Base-by-base conservation (phyloP, 2,797 vertebrate species). In the Petrocephalus sullivani region DNA sequence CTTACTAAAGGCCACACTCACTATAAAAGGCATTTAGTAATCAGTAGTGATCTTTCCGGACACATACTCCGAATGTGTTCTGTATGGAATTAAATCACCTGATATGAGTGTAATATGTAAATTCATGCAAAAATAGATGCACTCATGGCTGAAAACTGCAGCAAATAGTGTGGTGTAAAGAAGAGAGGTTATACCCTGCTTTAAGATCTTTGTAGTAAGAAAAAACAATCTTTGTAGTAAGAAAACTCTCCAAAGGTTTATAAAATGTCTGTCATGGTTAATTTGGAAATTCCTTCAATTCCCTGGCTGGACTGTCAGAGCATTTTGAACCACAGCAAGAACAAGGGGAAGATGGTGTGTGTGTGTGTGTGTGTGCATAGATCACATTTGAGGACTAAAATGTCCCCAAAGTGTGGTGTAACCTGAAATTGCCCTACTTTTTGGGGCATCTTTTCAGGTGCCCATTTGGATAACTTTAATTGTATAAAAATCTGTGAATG, bases 261-360 rank as follows among this genome's bases (percentile, higher is more conserved):
- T 84, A 56, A 86, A 82, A 87, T 16, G 78, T 87, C 54, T 37
- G 81, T 89, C 71, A 53, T 64, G 85, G 86, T 57, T 61, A 87
- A 71, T 19, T 53, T 41, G 54, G 71, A 89, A 89, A 89, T 89
- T 41, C 85, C 53, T 89, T 87, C n/a, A 86, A 61, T 21, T n/a
- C 37, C 28, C 88, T 78, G 84, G 41, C 88, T 58, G 64, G 67
- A 56, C 51, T 33, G 85, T 87, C 54, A 23, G 78, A 61, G 84
- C 78, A 61, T 81, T 89, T 89, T 89, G 53, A 49, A 46, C 64
- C 85, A 89, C 61, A 21, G 14, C 28, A 87, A 56, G 33, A 60
- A 41, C 54, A 71, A 67, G 37, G 21, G n/a, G 61, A 78, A 21
- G n/a, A 16, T 83, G 58, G 58, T 9, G 46, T 28, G 46, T 19